phyloP scores from a whole-genome alignment of 2,113 vertebrate genomes.

The Corythaixoides concolor region DNA sequence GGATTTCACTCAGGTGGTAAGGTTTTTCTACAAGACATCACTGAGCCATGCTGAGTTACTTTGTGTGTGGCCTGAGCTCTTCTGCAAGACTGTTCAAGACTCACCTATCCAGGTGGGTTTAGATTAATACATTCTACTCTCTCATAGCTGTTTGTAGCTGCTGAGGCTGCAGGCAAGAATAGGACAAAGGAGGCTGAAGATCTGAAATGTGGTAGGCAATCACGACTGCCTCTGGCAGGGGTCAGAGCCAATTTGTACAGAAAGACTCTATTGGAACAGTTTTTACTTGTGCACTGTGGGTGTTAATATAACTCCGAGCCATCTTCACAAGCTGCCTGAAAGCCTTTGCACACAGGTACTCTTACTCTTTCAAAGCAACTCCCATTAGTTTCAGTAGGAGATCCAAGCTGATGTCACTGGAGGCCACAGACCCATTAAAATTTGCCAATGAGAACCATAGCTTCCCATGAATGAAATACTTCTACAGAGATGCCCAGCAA shows the following conservation, averaged over 20 bases:
- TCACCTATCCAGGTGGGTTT: background rate
- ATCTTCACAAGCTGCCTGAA: background rate
- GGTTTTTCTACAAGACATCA: background rate
- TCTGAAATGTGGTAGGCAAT: background rate
- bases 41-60: background rate
- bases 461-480: background rate
- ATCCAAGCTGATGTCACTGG: background rate
- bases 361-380: background rate
- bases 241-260: background rate
- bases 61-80: background rate
- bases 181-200: background rate
- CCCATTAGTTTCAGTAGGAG: background rate
- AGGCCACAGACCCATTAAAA: background rate
- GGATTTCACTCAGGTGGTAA: background rate
- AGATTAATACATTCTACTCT: background rate
- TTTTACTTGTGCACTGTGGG: background rate
- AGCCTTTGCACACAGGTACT: background rate
- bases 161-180: background rate
- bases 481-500: background rate
- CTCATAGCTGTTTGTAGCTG: background rate
- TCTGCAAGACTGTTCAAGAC: background rate
- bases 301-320: background rate
- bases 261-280: background rate
- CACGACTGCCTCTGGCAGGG: background rate
- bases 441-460: background rate